A percentile compares a stretch with the other conserved stretches of the same genome.
Evolutionary conservation across 2,113 vertebrate species (phyloP).

Genomic region (Arothron firmamentum): DNA sequence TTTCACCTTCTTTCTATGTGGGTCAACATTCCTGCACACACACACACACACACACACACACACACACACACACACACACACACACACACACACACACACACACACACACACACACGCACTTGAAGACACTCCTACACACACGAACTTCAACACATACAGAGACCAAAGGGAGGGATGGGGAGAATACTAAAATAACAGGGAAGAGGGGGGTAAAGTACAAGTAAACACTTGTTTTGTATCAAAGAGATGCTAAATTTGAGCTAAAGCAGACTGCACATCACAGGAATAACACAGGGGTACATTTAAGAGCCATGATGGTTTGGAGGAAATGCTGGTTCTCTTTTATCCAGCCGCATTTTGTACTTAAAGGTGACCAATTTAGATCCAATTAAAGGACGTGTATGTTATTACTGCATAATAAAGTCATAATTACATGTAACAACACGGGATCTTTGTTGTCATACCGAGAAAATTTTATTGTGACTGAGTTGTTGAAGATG

Average conservation of each 20-base stretch:
- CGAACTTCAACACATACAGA: constrained; percentile 29
- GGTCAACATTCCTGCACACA: constrained; percentile 67
- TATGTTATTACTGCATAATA: no score
- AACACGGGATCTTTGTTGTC: no score
- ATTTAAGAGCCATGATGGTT: no score
- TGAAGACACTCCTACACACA: constrained; percentile 20
- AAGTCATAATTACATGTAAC: no score
- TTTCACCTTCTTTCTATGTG: constrained; percentile 63
- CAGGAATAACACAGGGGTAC: neutral
- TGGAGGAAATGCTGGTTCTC: no score
- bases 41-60: constrained; percentile 35
- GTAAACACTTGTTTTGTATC: constrained; percentile 63
- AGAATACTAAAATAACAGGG: constrained; percentile 62
- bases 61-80: constrained; percentile 21
- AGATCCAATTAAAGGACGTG: no score
- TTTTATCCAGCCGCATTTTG: no score
- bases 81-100: constrained; percentile 33
- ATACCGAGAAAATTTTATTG: no score
- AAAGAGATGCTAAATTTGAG: constrained; percentile 41
- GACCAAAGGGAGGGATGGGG: constrained; percentile 39
- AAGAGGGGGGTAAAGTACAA: constrained; percentile 57
- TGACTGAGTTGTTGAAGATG: no score
- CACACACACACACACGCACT: constrained; percentile 26
- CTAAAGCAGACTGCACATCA: constrained; percentile 5
- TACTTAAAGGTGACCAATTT: no score